phyloP scores from a whole-genome alignment of 2,113 vertebrate species.

The Actenoides lindsayi region DNA sequence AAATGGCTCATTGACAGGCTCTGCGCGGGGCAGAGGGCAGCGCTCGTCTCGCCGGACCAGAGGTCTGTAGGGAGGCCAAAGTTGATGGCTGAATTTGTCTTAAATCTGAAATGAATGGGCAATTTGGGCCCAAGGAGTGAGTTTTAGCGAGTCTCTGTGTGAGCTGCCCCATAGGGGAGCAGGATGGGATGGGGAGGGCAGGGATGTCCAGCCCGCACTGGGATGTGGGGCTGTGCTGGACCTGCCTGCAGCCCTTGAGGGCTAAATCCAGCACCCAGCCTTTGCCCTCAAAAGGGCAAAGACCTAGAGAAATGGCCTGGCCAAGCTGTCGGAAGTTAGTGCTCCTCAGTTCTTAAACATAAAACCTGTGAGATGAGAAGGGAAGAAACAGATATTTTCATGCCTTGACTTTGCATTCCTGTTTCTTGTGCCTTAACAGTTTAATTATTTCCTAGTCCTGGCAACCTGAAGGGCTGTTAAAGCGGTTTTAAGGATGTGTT shows the following conservation, averaged over 20 bases:
- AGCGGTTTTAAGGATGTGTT: not conserved
- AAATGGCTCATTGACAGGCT: not conserved
- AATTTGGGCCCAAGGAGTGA: not conserved
- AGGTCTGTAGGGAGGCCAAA: not conserved
- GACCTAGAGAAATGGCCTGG: not conserved
- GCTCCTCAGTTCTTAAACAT: not conserved
- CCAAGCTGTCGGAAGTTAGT: not conserved
- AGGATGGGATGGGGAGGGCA: not conserved
- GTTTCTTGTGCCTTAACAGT: not conserved
- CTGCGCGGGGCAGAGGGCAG: not conserved
- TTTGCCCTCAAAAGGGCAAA: not conserved
- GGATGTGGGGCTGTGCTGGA: not conserved
- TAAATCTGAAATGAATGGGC: not conserved
- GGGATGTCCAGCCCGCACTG: accelerated
- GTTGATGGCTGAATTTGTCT: not conserved
- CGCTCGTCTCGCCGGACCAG: accelerated
- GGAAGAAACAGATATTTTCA: not conserved
- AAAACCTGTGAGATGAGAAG: not conserved
- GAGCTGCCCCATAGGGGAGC: accelerated
- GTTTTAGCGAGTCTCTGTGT: not conserved
- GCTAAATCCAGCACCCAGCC: not conserved
- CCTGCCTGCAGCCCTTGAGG: accelerated
- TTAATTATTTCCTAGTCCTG: not conserved
- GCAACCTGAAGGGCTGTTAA: not conserved
- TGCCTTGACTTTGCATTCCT: not conserved